phyloP scores from a whole-genome alignment of 2,113 vertebrate species.

The Gavia stellata region DNA sequence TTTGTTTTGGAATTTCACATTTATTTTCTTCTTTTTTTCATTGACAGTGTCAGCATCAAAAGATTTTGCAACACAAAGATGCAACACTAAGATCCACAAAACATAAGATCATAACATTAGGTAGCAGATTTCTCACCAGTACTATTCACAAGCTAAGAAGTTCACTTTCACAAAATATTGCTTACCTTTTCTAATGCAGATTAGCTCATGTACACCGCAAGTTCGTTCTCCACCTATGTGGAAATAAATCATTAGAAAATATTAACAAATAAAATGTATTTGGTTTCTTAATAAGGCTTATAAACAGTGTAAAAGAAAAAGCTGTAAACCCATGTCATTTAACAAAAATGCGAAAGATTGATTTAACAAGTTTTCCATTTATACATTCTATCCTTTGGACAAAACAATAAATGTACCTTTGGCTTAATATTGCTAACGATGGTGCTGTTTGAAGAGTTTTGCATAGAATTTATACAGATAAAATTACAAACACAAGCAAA shows the following conservation, averaged over 20 bases:
- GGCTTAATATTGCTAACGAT: not conserved
- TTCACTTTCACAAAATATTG: not conserved
- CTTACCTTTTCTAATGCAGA: slow-evolving; percentile 98
- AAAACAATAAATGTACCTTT: not conserved
- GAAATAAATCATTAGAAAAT: slow-evolving; percentile 59
- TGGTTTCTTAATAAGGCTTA: not conserved
- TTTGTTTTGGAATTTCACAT: not conserved
- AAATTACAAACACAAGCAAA: not conserved
- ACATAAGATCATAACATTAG: not conserved
- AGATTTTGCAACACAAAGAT: not conserved
- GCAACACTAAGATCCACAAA: not conserved
- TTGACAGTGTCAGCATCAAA: not conserved
- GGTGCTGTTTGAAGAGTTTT: not conserved
- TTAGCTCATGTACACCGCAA: slow-evolving; percentile 96
- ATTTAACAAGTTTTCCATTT: not conserved
- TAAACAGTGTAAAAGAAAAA: not conserved
- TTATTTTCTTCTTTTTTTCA: not conserved
- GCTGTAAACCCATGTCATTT: not conserved
- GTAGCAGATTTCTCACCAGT: not conserved
- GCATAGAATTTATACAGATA: not conserved
- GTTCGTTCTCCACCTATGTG: slow-evolving; percentile 92
- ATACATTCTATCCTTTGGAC: not conserved
- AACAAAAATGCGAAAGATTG: not conserved
- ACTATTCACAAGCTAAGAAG: not conserved
- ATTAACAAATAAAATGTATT: not conserved